Evolutionary conservation across 2,888 invertebrate species (phyloP).

Genomic region (Scelioninae gen. 1): DNA sequence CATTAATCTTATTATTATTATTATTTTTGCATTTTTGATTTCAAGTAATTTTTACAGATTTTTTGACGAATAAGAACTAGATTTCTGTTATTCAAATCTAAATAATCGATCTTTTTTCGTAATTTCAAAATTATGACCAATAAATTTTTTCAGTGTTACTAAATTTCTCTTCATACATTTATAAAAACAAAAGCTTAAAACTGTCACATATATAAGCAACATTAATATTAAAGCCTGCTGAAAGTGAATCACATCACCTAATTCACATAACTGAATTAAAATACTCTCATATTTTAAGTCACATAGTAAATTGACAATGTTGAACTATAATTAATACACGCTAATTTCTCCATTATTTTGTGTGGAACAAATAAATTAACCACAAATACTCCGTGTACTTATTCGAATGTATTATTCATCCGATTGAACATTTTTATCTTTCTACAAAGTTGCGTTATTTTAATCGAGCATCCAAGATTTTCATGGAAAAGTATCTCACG

Average conservation of each 20-base stretch:
- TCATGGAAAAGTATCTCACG: conserved; percentile 28
- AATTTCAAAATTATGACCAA: not conserved
- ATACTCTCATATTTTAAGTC: no score
- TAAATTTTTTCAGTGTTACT: not conserved
- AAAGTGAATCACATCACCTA: conserved; percentile 47
- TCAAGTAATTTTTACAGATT: not conserved
- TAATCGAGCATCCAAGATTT: not conserved
- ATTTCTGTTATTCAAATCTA: no score
- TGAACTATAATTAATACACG: conserved; percentile 18
- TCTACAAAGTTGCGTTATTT: no score
- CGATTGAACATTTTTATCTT: not conserved
- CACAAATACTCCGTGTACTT: not conserved
- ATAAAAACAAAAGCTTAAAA: conserved; percentile 42
- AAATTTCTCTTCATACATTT: conserved; percentile 37
- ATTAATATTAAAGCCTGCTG: conserved; percentile 41
- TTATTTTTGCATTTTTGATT: not conserved
- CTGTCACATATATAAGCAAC: conserved; percentile 26
- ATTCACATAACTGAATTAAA: conserved; percentile 21
- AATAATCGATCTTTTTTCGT: no score
- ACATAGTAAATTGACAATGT: no score
- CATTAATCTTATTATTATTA: no score
- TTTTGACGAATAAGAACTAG: no score
- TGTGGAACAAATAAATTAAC: conserved; percentile 13
- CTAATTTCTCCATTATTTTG: conserved; percentile 51
- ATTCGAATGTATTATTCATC: not conserved